Base-by-base conservation (phyloP, 2,797 vertebrate genomes). In the Leptodactylus fallax region DNA sequence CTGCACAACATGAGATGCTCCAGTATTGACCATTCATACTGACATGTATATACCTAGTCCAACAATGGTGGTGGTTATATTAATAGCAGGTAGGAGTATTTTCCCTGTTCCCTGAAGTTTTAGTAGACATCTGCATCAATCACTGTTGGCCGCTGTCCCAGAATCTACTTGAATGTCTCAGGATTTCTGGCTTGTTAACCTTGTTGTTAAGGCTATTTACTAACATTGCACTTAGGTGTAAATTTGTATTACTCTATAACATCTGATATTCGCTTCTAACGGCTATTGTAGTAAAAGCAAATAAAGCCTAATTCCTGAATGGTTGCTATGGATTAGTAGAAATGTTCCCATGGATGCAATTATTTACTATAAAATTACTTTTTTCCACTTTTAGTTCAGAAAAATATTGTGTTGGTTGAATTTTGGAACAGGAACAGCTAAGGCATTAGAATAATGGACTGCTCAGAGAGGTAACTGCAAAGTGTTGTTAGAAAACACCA, bases 191-290 rank as follows among this genome's bases (percentile, higher is more conserved):
- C 13, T 11, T 36, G 23, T 58, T 36, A 60, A 58, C 1, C 25
- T 25, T 56, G 25, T n/a, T 5, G 8, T n/a, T 51, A n/a, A 51
- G 49, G 16, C 17, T 79, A 6, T 79, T 79, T 58, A 36, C 25
- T 58, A 79, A 79, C 55, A 79, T 79, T 11, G 19, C 53, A 58
- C 56, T 79, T 58, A 58, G 25, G 16, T 79, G 55, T 45, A 45
- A 79, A 58, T 79, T 36, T 27, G 23, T 19, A 36, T 36, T 58
- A 58, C 9, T 9, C 55, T 58, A 21, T 45, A 45, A 3, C 55
- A 58, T 21, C 55, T 58, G 17, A 60, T 79, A 79, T 58, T 36
- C 19, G 23, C 17, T 79, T 79, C 11, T 53, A 51, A 5, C 11
- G 74, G 3, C 16, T 21, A 36, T 58, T 58, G 16, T 27, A 19